Percentiles rank a stretch among this genome's conserved stretches.
These are phyloP conservation scores for Triplophysa dalaica DNA, from an alignment of 2,113 vertebrate species.

Conservation along the genomic window DNA sequence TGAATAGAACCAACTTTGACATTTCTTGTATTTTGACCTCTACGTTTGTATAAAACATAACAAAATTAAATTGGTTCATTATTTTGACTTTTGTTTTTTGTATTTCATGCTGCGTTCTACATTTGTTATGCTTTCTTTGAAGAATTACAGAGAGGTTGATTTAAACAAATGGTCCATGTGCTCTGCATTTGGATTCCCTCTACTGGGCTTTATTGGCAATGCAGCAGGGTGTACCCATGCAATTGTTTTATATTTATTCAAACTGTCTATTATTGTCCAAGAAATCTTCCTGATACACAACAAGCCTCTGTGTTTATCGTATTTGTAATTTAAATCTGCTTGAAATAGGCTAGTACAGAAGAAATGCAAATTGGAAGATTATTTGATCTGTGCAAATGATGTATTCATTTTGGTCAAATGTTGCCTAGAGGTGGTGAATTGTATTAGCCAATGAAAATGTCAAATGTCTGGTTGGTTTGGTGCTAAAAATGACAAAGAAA, in stretches of 20 bases:
- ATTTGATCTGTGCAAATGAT: conserved; percentile 51
- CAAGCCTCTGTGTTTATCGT: conserved; percentile 24
- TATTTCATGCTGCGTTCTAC: too few species aligned
- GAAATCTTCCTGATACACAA: conserved; percentile 26
- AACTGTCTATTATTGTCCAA: neutral
- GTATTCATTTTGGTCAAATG: conserved; percentile 57
- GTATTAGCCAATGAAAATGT: conserved; percentile 49
- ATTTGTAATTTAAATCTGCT: conserved; percentile 56
- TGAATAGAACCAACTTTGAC: too few species aligned
- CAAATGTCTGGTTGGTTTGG: conserved; percentile 28
- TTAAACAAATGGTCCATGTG: neutral
- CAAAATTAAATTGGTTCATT: too few species aligned
- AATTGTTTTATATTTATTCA: neutral
- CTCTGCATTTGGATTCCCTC: conserved; percentile 47
- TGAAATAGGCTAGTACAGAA: conserved; percentile 35
- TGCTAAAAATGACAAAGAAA: neutral
- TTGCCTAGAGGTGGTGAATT: conserved; percentile 51
- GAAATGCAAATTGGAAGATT: conserved; percentile 45
- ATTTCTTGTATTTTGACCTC: too few species aligned
- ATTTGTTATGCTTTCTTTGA: neutral
- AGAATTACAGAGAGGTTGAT: neutral
- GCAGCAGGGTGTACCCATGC: neutral
- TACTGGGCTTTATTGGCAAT: conserved; percentile 42
- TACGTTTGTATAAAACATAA: too few species aligned
- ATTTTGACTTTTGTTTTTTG: too few species aligned